Base-by-base conservation (phyloP, 2,113 vertebrate genomes). In the Pluvianellus socialis region DNA sequence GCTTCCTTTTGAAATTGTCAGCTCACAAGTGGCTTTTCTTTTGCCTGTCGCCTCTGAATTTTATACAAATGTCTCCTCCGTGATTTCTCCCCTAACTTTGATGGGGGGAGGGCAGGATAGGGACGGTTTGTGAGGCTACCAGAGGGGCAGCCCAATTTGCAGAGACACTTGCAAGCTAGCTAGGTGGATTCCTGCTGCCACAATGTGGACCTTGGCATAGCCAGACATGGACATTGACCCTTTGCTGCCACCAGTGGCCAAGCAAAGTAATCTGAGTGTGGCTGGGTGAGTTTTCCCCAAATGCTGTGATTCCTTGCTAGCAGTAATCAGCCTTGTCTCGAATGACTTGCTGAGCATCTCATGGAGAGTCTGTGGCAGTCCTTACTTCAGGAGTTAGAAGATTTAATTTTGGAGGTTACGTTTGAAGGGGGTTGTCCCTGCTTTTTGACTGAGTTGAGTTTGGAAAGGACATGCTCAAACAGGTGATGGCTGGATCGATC, bases 141-240 rank as follows among this genome's bases (percentile, higher is more conserved):
- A 55, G 63, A 59, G 17, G 45, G 58, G 58, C 27, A 79, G 49
- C 32, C 58, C 28, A 9, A 1, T 83, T 76, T 79, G 62, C 63
- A 70, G 56, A 70, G 53, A 49, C 23, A 21, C 20, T 21, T 49
- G 22, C 49, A 49, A 23, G 21, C 49, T 49, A 49, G 47, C 47
- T 49, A 23, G 49, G 49, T 49, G 49, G 22, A 38, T 86, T 86
- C 56, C 56, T 63, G 61, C 47, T 79, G 27, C 79, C 4, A 2
- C 0, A 0, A 6, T 32, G 22, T 35, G 20, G 52, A 62, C 38
- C 35, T 71, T 14, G 22, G 65, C 32, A 2, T 15, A 6, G 10
- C 63, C 56, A 66, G 63, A 62, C 7, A 4, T 21, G 40, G 58
- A 28, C 13, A 2, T 30, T 42, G 56, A 38, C 17, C 26, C 21